These are phyloP conservation scores for Schrankia costaestrigalis DNA, from an alignment of 2,888 invertebrate genomes.

Conservation along the genomic window DNA sequence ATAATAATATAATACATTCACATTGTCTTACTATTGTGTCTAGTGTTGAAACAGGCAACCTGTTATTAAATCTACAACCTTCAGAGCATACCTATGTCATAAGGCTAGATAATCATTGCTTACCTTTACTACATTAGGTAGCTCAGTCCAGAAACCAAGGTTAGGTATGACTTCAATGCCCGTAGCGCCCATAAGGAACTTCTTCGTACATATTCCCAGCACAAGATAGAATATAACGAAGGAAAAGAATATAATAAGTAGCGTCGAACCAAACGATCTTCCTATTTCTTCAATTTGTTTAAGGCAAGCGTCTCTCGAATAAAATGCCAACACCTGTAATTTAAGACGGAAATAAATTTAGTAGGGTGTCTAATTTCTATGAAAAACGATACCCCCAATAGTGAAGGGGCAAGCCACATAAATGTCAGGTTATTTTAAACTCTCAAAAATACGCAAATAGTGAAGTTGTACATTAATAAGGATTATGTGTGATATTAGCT, in stretches of 20 bases:
- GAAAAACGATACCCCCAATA: not conserved
- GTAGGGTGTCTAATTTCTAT: not conserved
- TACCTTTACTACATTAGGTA: conserved; percentile 86
- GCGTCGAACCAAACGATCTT: conserved; percentile 82
- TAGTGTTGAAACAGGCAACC: no score
- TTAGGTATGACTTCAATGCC: conserved; percentile 88
- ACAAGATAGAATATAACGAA: conserved; percentile 81
- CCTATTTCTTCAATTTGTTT: conserved; percentile 52
- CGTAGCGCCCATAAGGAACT: conserved; percentile 85
- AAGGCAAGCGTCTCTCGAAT: conserved; percentile 74
- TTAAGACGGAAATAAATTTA: not conserved
- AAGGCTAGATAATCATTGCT: conserved; percentile 29
- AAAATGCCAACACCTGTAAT: conserved; percentile 75
- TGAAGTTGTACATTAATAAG: no score
- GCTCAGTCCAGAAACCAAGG: conserved; percentile 85
- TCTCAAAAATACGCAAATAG: no score
- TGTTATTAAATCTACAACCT: no score
- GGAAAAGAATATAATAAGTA: conserved; percentile 83
- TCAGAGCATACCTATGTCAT: not conserved
- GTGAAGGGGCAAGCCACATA: no score
- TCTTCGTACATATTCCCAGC: conserved; percentile 83
- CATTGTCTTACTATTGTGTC: no score
- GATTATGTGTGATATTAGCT: no score
- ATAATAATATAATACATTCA: no score
- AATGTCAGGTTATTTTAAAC: no score